Evolutionary conservation across 2,888 invertebrate genomes (phyloP), one percentile per base, ranked within the genome.

Genomic region (Petrolisthes cinctipes): DNA sequence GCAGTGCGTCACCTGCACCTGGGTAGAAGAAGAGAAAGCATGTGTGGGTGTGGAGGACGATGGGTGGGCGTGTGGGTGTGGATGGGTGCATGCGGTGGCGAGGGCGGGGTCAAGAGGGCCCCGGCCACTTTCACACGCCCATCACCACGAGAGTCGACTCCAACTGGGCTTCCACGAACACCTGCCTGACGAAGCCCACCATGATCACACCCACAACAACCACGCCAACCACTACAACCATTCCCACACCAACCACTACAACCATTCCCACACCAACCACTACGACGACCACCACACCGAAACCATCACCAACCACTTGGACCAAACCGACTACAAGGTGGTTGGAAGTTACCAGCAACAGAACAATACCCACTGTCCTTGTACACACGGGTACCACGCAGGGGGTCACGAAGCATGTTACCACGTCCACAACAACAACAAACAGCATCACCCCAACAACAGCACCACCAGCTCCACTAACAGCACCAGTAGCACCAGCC

Each of bases 101-200:
- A 78, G 82, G 56, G 23, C 78, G 20, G 76, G 81, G 51, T 7
- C 51, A 20, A 11, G 82, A 17, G 37, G 76, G 37, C 76, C 86
- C 23, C 86, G 83, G 57, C 86, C 86, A 7, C 79, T 86, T 54
- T 78, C 83, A 71, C 83, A 83, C 73, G 83, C 86, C 7, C 78
- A 71, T 66, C 86, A 83, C 79, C 86, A 86, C 56, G 86, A 86
- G 83, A 86, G 86, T 53, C 86, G 86, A 56, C 83, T 86, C 9
- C 56, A 86, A 54, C 83, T 86, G 86, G 86, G 86, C 86, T 37
- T 79, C 78, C 86, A 86, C 80, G 86, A 86, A 17, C 79, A 83
- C 78, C 79, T 86, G 9, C 86, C 86, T n/a, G 86, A 86, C 79
- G 86, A 79, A 73, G 37, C 37, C 37, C 86, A 86, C 51, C 75